Percentiles rank a stretch among this genome's conserved stretches.
These are phyloP conservation scores for Nyctereutes procyonoides DNA, from an alignment of 2,113 vertebrate genomes.

Conservation along the genomic window DNA sequence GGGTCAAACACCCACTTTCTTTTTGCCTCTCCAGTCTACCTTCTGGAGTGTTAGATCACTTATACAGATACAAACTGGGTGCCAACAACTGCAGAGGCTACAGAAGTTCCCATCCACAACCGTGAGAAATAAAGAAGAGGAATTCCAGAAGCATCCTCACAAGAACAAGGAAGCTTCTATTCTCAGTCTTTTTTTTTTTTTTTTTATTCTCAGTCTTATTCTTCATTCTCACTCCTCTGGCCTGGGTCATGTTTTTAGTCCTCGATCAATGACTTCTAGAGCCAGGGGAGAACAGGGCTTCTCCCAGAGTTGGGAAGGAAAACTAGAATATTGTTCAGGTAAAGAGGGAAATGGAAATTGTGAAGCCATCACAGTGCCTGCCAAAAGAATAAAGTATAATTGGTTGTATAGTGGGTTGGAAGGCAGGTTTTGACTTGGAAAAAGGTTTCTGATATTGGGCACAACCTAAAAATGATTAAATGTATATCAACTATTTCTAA, in stretches of 20 bases:
- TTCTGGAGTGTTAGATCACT: neutral
- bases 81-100: neutral
- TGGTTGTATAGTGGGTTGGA: neutral
- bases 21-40: neutral
- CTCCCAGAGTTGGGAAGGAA: neutral
- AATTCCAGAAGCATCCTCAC: neutral
- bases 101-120: neutral
- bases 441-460: neutral
- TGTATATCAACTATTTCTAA: neutral
- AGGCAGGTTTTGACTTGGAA: neutral
- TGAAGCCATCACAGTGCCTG: neutral
- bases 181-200: neutral
- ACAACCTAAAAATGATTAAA: neutral
- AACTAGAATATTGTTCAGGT: neutral
- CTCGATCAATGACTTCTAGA: neutral
- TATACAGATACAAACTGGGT: neutral
- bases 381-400: neutral
- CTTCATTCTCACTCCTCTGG: neutral
- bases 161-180: neutral
- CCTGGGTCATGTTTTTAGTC: neutral
- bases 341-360: neutral
- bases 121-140: neutral
- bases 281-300: neutral
- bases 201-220: neutral
- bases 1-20: neutral